Evolutionary conservation across 2,888 invertebrate species (phyloP), one percentile per base, ranked within the genome.

Genomic region (Ceramica pisi): DNA sequence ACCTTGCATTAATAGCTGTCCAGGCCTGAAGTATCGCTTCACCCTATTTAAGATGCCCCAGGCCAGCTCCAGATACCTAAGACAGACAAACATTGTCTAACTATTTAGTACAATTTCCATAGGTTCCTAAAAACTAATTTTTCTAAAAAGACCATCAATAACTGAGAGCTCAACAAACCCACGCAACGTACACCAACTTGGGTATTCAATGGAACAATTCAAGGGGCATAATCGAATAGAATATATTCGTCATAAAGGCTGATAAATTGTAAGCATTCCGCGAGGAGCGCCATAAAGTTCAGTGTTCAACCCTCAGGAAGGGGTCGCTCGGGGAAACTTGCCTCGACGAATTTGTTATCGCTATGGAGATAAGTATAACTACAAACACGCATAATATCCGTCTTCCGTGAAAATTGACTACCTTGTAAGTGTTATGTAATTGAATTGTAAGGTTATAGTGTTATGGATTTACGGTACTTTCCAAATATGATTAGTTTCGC

Each of bases 161-260:
- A 69, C 55, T 50, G 77, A 23, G 38, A 66, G 21, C 41, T 41
- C 46, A 57, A 78, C 67, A 74, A 69, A 73, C 77, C 69, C 46
- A 41, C 46, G 61, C 68, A 61, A 57, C 50, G 26, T 61, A 62
- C 50, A 69, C 48, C 35, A 55, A 67, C 78, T 76, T 60, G 75
- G 81, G 67, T 74, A 82, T 84, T 84, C 84, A 84, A 71, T 75
- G 64, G 78, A 84, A 84, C 84, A 84, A 84, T 84, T 81, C 79
- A 80, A 74, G 75, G 74, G 75, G 80, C 70, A 85, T 85, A 85
- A 84, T 85, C 83, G 83, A 85, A 85, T 85, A 80, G 83, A 85
- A 85, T 85, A 86, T 86, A 86, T 85, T 80, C 83, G 85, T 86
- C 84, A 83, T 85, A 86, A 86, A 84, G 77, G 72, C 85, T 84